These are phyloP conservation scores for Cinclus mexicanus DNA, from an alignment of 2,113 vertebrate species.

Conservation along the genomic window DNA sequence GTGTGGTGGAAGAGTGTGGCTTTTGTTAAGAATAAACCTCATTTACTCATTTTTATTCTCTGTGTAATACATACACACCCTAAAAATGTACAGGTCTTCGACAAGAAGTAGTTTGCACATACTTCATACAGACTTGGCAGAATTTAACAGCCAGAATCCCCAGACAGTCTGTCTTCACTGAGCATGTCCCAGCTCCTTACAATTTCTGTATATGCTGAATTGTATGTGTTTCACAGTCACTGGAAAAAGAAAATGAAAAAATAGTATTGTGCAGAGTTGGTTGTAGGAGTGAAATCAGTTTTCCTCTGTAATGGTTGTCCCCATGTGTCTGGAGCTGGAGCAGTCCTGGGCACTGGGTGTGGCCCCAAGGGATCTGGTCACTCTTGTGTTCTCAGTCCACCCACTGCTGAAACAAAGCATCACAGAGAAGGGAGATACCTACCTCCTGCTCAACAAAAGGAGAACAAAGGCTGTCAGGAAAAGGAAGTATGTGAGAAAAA, in stretches of 20 bases:
- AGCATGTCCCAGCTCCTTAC: not conserved
- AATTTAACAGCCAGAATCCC: constrained; percentile 9
- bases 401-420: not conserved
- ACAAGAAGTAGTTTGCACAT: constrained; percentile 7
- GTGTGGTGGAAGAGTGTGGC: not conserved
- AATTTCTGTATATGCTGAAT: not conserved
- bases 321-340: not conserved
- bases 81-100: not conserved
- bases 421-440: not conserved
- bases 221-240: not conserved
- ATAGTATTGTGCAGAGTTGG: not conserved
- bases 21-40: not conserved
- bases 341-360: not conserved
- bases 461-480: not conserved
- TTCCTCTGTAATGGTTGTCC: not conserved
- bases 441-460: not conserved
- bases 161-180: not conserved
- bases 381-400: not conserved
- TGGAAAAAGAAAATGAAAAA: not conserved
- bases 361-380: not conserved
- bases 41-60: not conserved
- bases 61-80: not conserved
- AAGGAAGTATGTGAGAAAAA: not conserved
- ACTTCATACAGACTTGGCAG: not conserved
- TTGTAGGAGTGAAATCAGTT: not conserved